Evolutionary conservation across 2,888 invertebrate genomes (phyloP), one percentile per base, ranked within the genome.

Genomic region (Chorisops tibialis): DNA sequence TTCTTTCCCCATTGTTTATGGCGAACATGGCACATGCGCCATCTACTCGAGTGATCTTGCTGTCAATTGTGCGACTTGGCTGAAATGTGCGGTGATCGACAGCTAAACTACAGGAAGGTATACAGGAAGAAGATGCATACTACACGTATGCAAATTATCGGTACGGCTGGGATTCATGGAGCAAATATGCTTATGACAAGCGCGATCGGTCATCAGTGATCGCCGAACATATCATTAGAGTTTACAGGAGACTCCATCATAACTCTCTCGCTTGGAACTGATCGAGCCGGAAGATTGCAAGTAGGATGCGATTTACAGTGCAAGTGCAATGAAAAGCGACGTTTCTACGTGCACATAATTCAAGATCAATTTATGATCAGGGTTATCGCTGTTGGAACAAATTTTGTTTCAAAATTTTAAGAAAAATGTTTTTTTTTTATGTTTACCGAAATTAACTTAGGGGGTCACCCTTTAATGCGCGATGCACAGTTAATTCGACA

Each of bases 211-310:
- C 21, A 52, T 52, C 4, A 41, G 21, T 22, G 21, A 19, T 11
- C 16, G 35, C 50, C 14, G 37, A 54, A 39, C 52, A 16, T 54
- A 54, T 54, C 39, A 54, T 54, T 54, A 54, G 52, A 54, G 41
- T 14, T 22, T 39, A 21, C 41, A 41, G 41, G 41, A 39, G 41
- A 41, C 12, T 6, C 12, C 39, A 16, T 50, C 52, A 18, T 41
- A 14, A 22, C 30, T 22, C 5, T 5, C 12, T 18, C 16, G 12
- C 39, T n/a, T 14, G 12, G 52, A 22, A n/a, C 21, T 22, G 41
- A 54, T 54, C 52, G 18, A 22, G n/a, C 41, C 39, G 52, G 21
- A 41, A 39, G 52, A 54, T 54, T 54, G 52, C 5, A 21, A 39
- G 41, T 21, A 39, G 12, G 14, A 12, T 12, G 21, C 39, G 30